Evolutionary conservation across 1,140 invertebrate genomes (phyloP), one percentile per base, ranked within the genome.

Genomic region (Drosophila takahashii): DNA sequence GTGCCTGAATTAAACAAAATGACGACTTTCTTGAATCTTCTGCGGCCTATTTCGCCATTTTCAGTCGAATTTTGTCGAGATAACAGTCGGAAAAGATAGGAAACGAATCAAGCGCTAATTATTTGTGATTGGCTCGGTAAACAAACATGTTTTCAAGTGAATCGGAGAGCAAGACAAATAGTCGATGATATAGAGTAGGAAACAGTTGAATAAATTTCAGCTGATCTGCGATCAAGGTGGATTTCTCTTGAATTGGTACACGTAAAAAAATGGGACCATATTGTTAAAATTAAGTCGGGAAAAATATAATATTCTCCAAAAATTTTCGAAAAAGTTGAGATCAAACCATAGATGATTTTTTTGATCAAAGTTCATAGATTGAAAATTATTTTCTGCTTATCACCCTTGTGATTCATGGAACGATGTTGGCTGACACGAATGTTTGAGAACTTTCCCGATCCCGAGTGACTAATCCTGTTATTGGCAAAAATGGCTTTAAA

Each of bases 71-170:
- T 69, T 45, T 26, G 18, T 26, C 13, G 41, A 60, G 67, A 72
- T 58, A 72, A 52, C 45, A 51, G 54, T 7, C 10, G 8, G 16
- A 32, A 26, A 15, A 36, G 36, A 59, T 29, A 29, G 22, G 39
- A 50, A 44, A 52, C 52, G 61, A 51, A 27, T 51, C 34, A 11
- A 45, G 32, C 50, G 69, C 69, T 73, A 62, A 74, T 62, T 74
- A 48, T 73, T 64, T 70, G 72, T 56, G 71, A 74, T 74, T 62
- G 44, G 18, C n/a, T 53, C 16, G 58, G 45, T 51, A 74, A 74
- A 72, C 69, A 74, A 72, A 73, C 44, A 44, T 74, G 69, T 74
- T 74, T 74, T 73, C 18, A 18, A 73, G 42, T 53, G 50, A 54
- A 62, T 74, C 34, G 64, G 44, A 54, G 50, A 16, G 8, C 15